Evolutionary conservation across 2,888 invertebrate species (phyloP).

Genomic region (Rhopalosiphum nymphaeae): DNA sequence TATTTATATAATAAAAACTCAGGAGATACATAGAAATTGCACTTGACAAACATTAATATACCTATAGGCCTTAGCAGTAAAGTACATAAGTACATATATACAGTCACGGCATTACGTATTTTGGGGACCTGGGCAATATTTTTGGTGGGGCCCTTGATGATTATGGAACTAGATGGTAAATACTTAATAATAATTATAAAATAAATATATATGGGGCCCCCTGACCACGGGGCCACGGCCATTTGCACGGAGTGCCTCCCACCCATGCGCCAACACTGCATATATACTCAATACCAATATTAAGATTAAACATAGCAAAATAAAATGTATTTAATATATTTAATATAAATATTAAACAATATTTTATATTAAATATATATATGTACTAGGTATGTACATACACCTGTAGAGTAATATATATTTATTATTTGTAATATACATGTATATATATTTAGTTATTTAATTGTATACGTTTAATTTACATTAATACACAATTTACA

Average conservation of each 20-base stretch:
- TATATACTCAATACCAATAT: background rate
- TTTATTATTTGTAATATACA: background rate
- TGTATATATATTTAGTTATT: background rate
- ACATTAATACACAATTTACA: background rate
- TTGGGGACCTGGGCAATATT: no score
- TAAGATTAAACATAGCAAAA: background rate
- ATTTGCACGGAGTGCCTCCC: no score
- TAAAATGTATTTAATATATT: background rate
- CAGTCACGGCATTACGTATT: no score
- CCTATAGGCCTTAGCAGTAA: background rate
- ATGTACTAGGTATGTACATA: background rate
- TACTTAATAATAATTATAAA: no score
- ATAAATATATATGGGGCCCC: no score
- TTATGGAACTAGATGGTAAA: no score
- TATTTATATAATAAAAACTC: background rate
- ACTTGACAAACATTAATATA: background rate
- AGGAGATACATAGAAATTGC: background rate
- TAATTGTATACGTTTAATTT: background rate
- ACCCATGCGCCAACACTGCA: no score
- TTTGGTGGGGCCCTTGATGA: no score
- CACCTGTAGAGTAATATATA: background rate
- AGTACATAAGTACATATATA: background rate
- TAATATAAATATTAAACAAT: background rate
- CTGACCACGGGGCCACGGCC: no score
- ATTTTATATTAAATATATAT: background rate